Conservation (phyloP, 1,140 invertebrate species). For the Brachystomella parvula region DNA sequence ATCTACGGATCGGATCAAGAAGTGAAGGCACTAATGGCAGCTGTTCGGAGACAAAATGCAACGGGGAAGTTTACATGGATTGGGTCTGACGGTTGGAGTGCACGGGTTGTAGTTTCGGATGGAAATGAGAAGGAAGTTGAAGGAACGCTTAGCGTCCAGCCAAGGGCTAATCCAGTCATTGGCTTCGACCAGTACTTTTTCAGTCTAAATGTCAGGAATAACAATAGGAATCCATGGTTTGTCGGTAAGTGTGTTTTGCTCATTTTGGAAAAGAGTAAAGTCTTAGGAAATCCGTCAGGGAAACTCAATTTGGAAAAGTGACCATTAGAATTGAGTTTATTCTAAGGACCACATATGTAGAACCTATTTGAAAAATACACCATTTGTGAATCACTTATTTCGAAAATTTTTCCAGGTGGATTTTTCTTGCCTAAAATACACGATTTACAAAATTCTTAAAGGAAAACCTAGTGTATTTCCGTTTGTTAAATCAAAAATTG, state of each 20-base stretch:
- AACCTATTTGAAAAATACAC: no score
- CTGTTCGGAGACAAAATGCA: constrained; percentile 74
- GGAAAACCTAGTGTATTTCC: no score
- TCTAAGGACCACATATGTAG: no score
- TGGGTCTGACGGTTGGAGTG: constrained; percentile 87
- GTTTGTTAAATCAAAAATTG: no score
- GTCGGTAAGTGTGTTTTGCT: constrained; percentile 66
- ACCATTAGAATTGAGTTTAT: no score
- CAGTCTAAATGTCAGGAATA: constrained; percentile 71
- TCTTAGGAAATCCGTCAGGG: no score
- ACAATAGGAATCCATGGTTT: constrained; percentile 87
- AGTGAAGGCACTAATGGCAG: constrained; percentile 86
- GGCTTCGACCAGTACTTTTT: constrained; percentile 87
- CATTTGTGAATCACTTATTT: no score
- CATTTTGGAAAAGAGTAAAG: no score
- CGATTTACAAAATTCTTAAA: no score
- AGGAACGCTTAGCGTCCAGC: constrained; percentile 78
- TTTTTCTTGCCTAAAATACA: no score
- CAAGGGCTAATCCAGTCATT: constrained; percentile 72
- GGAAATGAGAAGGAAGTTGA: constrained; percentile 70
- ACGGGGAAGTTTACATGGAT: constrained; percentile 89
- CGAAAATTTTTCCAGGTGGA: no score
- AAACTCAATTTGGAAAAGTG: not conserved
- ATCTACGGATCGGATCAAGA: constrained; percentile 94
- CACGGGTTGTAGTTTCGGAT: constrained; percentile 72